A percentile compares a stretch with the other conserved stretches of the same genome.
Conservation (phyloP, 2,888 invertebrate genomes). For the Drosophila recens region DNA sequence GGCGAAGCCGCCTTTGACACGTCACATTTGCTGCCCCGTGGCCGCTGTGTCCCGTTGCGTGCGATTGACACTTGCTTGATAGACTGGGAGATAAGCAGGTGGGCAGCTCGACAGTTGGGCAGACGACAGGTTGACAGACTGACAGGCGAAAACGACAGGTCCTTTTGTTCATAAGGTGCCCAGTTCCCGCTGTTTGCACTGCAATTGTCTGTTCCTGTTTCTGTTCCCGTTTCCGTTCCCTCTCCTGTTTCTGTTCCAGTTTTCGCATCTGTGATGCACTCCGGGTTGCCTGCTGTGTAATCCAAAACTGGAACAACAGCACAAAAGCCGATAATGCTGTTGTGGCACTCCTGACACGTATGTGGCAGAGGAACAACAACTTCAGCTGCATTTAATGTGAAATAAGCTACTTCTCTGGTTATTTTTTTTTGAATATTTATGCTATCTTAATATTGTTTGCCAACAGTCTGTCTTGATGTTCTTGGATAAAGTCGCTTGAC, state of each 20-base stretch:
- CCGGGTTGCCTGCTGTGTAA: conserved; percentile 32
- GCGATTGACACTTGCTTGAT: conserved; percentile 27
- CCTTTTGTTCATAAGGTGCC: conserved; percentile 32
- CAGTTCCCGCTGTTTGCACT: conserved; percentile 13
- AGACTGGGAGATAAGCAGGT: conserved; percentile 6
- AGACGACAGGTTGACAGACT: conserved; percentile 11
- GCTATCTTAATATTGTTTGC: conserved; percentile 1
- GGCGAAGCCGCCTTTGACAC: conserved; percentile 16
- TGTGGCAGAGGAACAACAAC: not conserved
- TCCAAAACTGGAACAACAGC: conserved; percentile 47
- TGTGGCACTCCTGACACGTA: conserved; percentile 16
- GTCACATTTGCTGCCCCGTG: conserved; percentile 8
- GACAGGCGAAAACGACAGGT: conserved; percentile 27
- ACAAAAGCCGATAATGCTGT: conserved; percentile 38
- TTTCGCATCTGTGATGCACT: conserved; percentile 11
- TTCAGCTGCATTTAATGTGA: not conserved
- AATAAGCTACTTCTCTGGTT: not conserved
- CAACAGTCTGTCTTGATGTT: not conserved
- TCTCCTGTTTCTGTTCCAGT: no score
- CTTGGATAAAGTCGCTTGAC: no score
- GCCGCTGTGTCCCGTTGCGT: conserved; percentile 1
- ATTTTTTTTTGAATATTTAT: not conserved
- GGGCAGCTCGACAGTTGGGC: not conserved
- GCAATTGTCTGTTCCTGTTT: conserved; percentile 12
- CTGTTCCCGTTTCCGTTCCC: no score